Percentiles rank a stretch among this genome's conserved stretches.
phyloP scores from a whole-genome alignment of 2,113 vertebrate genomes.

The Pelecanus crispus region DNA sequence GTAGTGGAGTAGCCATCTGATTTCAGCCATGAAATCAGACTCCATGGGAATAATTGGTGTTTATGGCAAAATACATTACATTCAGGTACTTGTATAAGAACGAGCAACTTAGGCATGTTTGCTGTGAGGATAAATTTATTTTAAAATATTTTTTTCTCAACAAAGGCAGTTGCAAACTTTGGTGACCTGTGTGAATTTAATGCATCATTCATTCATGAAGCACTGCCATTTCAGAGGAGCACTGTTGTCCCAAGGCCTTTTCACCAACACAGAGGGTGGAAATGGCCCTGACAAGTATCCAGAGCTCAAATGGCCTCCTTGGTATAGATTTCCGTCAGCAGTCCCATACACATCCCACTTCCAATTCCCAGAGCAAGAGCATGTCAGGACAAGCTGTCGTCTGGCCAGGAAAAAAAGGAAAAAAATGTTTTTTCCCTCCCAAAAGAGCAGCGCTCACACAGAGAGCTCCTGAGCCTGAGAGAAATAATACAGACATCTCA shows the following conservation, averaged over 20 bases:
- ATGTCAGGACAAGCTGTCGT: slow-evolving; percentile 36
- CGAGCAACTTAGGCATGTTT: background rate
- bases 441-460: background rate
- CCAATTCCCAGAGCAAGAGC: slow-evolving; percentile 19
- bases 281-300: background rate
- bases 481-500: background rate
- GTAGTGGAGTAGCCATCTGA: background rate
- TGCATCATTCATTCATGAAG: background rate
- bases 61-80: background rate
- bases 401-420: slow-evolving; percentile 8
- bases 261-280: background rate
- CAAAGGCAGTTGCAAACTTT: background rate
- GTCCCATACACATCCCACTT: background rate
- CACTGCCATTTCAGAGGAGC: background rate
- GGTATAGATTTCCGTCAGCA: background rate
- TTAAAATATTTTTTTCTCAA: background rate
- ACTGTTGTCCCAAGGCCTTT: background rate
- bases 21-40: background rate
- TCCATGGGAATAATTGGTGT: background rate
- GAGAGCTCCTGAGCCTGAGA: background rate
- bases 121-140: background rate
- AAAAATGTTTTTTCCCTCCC: background rate
- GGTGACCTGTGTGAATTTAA: background rate
- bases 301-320: background rate
- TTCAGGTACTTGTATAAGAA: background rate